A percentile compares a stretch with the other conserved stretches of the same genome.
Conservation (phyloP, 2,888 invertebrate species). For the Rhagophthalmus giganteus region DNA sequence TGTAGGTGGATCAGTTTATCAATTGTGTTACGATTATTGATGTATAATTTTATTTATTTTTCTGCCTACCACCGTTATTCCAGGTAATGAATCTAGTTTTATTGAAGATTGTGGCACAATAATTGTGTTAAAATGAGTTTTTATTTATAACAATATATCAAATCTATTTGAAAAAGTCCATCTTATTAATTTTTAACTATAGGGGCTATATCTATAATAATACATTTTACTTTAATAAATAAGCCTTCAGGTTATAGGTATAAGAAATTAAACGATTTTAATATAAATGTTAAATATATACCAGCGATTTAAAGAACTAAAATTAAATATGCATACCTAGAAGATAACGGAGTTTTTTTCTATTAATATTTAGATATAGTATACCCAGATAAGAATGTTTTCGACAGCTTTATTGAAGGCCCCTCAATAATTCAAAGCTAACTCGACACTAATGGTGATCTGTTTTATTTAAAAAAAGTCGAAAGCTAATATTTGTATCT, state of each 20-base stretch:
- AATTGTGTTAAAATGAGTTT: too few species aligned
- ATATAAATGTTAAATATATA: neutral
- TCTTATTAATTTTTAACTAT: too few species aligned
- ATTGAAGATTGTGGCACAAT: too few species aligned
- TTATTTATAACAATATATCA: too few species aligned
- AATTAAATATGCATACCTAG: neutral
- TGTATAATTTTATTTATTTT: neutral
- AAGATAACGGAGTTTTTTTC: conserved; percentile 22
- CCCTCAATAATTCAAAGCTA: conserved; percentile 40
- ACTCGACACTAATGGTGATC: conserved; percentile 42
- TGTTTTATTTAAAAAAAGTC: conserved; percentile 43
- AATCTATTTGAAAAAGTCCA: too few species aligned
- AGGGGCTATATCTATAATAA: neutral
- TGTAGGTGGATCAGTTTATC: too few species aligned
- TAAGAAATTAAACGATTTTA: neutral
- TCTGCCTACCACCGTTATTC: too few species aligned
- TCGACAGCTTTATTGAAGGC: conserved; percentile 33
- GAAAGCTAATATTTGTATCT: conserved; percentile 47
- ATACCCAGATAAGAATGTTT: conserved; percentile 19
- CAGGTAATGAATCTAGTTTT: too few species aligned
- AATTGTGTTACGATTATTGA: too few species aligned
- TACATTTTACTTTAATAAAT: neutral
- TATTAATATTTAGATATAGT: conserved; percentile 27
- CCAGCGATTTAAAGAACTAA: neutral
- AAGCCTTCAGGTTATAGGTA: neutral